Conservation (phyloP, 2,888 invertebrate species). For the Pandemis heparana region DNA sequence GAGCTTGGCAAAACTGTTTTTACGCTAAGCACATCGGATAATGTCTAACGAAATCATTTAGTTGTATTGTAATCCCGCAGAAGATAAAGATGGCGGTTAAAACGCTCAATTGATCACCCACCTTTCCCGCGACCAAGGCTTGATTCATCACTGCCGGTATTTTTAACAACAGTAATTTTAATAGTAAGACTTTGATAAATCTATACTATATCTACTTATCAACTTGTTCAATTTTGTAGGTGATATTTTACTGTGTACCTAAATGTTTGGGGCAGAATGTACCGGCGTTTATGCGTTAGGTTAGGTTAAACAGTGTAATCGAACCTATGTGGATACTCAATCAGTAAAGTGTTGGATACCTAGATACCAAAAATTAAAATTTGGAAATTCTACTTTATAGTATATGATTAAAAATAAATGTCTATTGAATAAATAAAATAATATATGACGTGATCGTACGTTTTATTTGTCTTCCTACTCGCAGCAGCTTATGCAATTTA, state of each 20-base stretch:
- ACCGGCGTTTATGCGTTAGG: slow-evolving; percentile 71
- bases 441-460: slow-evolving; percentile 73
- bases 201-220: slow-evolving; percentile 77
- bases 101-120: background rate
- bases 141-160: slow-evolving; percentile 82
- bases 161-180: slow-evolving; percentile 71
- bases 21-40: background rate
- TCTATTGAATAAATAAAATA: slow-evolving; percentile 85
- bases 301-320: slow-evolving; percentile 72
- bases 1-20: no score
- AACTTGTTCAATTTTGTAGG: slow-evolving; percentile 85
- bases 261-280: slow-evolving; percentile 80
- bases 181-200: slow-evolving; percentile 82
- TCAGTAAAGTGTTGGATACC: slow-evolving; percentile 72
- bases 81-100: background rate
- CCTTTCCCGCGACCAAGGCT: slow-evolving; percentile 66
- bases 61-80: no score
- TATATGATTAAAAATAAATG: slow-evolving; percentile 78
- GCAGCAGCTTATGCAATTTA: background rate
- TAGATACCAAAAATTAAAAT: slow-evolving; percentile 81
- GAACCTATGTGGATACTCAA: slow-evolving; percentile 74
- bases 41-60: no score
- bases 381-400: slow-evolving; percentile 82
- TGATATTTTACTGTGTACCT: slow-evolving; percentile 81
- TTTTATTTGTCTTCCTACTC: slow-evolving; percentile 66